phyloP scores from a whole-genome alignment of 2,888 invertebrate species.

The Sabellastarte sp. region DNA sequence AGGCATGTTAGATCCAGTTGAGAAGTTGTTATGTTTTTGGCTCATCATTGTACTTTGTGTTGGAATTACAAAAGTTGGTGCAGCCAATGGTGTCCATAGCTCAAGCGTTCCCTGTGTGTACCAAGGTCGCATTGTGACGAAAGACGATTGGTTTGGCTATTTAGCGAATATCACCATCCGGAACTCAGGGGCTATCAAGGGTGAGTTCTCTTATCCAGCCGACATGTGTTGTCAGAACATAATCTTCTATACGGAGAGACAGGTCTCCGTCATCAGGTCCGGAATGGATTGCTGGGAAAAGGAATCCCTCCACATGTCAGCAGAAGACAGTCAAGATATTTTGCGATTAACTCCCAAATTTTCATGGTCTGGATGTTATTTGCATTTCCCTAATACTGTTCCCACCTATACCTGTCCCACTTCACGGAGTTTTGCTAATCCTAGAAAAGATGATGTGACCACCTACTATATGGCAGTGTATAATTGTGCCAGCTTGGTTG shows the following conservation, averaged over 20 bases:
- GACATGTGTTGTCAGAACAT: constrained; percentile 30
- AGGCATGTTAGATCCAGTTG: too few species aligned
- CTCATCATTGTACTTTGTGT: too few species aligned
- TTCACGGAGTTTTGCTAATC: constrained; percentile 22
- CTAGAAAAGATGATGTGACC: neutral
- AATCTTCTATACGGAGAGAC: constrained; percentile 29
- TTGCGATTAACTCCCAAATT: constrained; percentile 28
- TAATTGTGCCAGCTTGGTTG: constrained; percentile 25
- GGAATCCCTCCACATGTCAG: constrained; percentile 22
- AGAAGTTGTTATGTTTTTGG: too few species aligned
- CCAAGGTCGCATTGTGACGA: constrained; percentile 24
- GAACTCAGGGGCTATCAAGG: constrained; percentile 22
- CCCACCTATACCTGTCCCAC: constrained; percentile 26
- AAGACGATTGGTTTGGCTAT: constrained; percentile 29
- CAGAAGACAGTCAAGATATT: constrained; percentile 28
- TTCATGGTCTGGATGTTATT: constrained; percentile 31
- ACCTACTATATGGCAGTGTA: constrained; percentile 23
- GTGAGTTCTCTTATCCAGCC: constrained; percentile 26
- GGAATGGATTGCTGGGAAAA: constrained; percentile 31
- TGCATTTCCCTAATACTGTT: constrained; percentile 17
- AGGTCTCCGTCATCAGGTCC: constrained; percentile 19
- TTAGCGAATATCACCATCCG: constrained; percentile 26
- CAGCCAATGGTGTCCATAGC: too few species aligned
- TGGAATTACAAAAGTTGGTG: too few species aligned
- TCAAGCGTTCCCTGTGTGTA: constrained; percentile 27